Evolutionary conservation across 2,888 invertebrate genomes (phyloP).

Genomic region (Drosophila buzzatii): DNA sequence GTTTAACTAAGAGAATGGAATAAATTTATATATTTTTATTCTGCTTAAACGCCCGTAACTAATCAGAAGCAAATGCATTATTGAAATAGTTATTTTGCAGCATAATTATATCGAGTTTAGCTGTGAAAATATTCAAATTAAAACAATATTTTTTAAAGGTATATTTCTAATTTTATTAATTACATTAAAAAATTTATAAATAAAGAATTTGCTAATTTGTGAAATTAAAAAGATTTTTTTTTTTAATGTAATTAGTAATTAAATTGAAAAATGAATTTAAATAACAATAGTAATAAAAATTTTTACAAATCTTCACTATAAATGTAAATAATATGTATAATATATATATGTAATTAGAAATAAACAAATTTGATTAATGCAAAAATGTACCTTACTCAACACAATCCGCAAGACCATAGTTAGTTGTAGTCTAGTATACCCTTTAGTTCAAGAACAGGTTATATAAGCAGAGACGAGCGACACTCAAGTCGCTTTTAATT

Average conservation of each 20-base stretch:
- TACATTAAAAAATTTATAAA: too few relatives aligned
- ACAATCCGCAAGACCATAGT: background rate
- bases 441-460: background rate
- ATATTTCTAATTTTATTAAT: too few relatives aligned
- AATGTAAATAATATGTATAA: too few relatives aligned
- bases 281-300: too few relatives aligned
- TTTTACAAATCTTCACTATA: too few relatives aligned
- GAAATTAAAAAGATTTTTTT: too few relatives aligned
- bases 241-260: too few relatives aligned
- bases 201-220: too few relatives aligned
- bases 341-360: too few relatives aligned
- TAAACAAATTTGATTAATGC: background rate
- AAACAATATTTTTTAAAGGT: too few relatives aligned
- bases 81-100: background rate
- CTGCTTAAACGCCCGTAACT: background rate
- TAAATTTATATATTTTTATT: too few relatives aligned
- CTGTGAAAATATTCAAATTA: background rate
- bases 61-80: background rate
- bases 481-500: conserved; percentile 1
- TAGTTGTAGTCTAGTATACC: conserved; percentile 10
- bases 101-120: background rate
- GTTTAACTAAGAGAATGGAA: background rate
- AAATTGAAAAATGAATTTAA: background rate
- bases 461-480: background rate
- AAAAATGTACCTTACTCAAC: background rate